Evolutionary conservation across 2,888 invertebrate species (phyloP).

Genomic region (Drosophila formosana): DNA sequence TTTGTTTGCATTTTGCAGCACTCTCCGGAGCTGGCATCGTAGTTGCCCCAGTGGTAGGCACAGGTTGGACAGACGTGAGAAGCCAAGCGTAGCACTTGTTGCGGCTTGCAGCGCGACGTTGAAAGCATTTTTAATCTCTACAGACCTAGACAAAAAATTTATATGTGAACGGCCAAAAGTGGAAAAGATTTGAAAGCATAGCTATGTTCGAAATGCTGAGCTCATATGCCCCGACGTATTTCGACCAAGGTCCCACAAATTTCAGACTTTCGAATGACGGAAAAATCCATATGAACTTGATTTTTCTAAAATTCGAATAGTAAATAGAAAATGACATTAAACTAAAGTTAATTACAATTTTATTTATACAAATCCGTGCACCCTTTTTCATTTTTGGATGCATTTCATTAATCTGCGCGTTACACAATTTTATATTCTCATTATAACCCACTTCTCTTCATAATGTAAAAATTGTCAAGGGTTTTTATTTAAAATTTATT

Average conservation of each 20-base stretch:
- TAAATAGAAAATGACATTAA: too few relatives aligned
- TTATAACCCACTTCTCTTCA: too few relatives aligned
- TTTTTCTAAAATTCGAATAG: too few relatives aligned
- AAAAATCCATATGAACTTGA: too few relatives aligned
- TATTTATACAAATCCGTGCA: too few relatives aligned
- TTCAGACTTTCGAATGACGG: neutral
- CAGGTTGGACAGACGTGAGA: neutral
- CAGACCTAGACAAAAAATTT: conserved; percentile 1
- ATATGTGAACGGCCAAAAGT: neutral
- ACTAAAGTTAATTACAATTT: too few relatives aligned
- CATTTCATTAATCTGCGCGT: too few relatives aligned
- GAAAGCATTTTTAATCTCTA: conserved; percentile 25
- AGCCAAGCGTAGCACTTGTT: neutral
- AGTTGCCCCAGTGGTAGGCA: conserved; percentile 39
- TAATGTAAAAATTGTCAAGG: too few relatives aligned
- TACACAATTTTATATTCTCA: too few relatives aligned
- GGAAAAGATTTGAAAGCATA: neutral
- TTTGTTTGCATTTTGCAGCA: conserved; percentile 32
- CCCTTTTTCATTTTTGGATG: too few relatives aligned
- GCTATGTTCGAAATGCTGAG: neutral
- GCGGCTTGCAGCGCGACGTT: neutral
- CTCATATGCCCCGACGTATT: neutral
- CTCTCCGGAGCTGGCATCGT: conserved; percentile 27
- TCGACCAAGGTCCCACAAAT: neutral
- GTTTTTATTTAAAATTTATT: neutral